A percentile compares a stretch with the other conserved stretches of the same genome.
These are phyloP conservation scores for Aphaenogaster ashmeadi DNA, from an alignment of 1,140 invertebrate genomes.

Conservation along the genomic window DNA sequence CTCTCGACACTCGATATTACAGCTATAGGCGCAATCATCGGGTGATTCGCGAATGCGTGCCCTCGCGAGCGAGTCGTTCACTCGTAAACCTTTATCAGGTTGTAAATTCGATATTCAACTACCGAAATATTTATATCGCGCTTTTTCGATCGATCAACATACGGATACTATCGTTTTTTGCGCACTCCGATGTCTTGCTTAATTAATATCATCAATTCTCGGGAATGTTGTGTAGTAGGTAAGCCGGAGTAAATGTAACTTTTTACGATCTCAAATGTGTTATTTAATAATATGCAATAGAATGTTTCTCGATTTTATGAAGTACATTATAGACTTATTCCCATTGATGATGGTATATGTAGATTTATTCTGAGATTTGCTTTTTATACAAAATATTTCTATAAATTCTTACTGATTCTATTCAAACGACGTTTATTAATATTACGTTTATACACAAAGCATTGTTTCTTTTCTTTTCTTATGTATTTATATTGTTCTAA, in stretches of 20 bases:
- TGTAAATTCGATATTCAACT: slow-evolving; percentile 53
- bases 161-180: background rate
- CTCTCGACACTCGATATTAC: slow-evolving; percentile 38
- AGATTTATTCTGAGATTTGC: background rate
- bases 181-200: background rate
- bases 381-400: background rate
- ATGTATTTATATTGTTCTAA: background rate
- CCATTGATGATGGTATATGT: background rate
- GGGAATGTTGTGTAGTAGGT: background rate
- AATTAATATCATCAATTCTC: slow-evolving; percentile 8
- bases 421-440: background rate
- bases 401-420: background rate
- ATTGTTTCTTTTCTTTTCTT: background rate
- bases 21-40: slow-evolving; percentile 18
- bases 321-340: background rate
- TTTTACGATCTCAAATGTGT: background rate
- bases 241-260: background rate
- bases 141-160: slow-evolving; percentile 13
- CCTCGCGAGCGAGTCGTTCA: slow-evolving; percentile 11
- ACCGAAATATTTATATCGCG: slow-evolving; percentile 56
- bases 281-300: background rate
- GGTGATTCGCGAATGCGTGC: slow-evolving; percentile 7
- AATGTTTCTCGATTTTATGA: slow-evolving; percentile 24
- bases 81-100: slow-evolving; percentile 52
- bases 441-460: background rate